Percentiles rank a stretch among this genome's conserved stretches.
Evolutionary conservation across 2,113 vertebrate genomes (phyloP).

Genomic region (Saiga tatarica): DNA sequence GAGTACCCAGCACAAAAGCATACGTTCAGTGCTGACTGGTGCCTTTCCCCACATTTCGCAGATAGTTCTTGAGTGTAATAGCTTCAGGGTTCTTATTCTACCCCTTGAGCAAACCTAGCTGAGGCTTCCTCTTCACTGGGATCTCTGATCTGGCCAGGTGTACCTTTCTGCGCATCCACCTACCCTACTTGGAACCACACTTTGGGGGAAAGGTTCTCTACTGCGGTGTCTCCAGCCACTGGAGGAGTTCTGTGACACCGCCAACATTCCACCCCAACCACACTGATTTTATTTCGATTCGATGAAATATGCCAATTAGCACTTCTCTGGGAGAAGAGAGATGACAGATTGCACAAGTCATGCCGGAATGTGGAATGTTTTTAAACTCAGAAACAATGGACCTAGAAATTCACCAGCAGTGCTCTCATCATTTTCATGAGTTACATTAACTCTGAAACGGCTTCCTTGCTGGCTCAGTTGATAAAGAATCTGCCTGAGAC

Average conservation of each 20-base stretch:
- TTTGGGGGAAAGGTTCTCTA: neutral
- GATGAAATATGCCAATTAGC: neutral
- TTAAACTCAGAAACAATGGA: neutral
- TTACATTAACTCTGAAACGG: neutral
- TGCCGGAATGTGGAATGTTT: neutral
- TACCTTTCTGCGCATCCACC: no score
- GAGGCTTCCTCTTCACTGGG: neutral
- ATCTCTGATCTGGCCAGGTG: neutral
- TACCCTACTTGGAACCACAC: neutral
- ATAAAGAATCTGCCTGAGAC: neutral
- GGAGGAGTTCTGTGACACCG: neutral
- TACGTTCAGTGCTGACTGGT: neutral
- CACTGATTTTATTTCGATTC: neutral
- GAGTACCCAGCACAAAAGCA: neutral
- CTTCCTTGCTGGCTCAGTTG: neutral
- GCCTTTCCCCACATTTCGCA: neutral
- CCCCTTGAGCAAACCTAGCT: neutral
- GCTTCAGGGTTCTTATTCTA: neutral
- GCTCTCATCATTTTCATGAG: neutral
- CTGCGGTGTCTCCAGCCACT: fast-evolving
- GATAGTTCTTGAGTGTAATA: neutral
- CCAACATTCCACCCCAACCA: neutral
- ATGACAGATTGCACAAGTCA: neutral
- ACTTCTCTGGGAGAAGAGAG: neutral
- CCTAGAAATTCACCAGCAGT: neutral